phyloP scores from a whole-genome alignment of 1,140 invertebrate genomes.

The Cherax destructor region DNA sequence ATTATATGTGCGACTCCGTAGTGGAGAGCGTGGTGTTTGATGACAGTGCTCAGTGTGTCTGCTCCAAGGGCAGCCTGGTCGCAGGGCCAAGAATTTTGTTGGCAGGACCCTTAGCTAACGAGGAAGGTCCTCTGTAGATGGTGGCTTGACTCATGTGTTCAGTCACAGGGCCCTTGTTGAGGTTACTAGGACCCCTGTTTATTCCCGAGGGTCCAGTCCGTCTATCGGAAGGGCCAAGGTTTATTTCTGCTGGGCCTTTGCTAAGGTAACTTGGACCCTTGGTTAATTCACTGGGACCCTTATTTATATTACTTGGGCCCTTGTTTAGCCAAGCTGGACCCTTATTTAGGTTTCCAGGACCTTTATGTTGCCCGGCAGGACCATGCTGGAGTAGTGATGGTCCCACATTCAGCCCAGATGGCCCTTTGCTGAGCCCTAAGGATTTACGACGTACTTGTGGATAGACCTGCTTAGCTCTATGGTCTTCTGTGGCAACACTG shows the following conservation, averaged over 20 bases:
- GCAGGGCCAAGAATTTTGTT: constrained; percentile 53
- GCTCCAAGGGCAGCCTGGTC: constrained; percentile 31
- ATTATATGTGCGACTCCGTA: background rate
- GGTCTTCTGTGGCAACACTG: constrained; percentile 19
- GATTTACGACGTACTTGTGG: constrained; percentile 25
- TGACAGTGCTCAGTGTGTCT: constrained; percentile 18
- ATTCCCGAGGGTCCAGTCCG: constrained; percentile 40
- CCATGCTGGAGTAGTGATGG: constrained; percentile 48
- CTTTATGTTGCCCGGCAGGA: constrained; percentile 45
- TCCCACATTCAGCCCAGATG: constrained; percentile 48
- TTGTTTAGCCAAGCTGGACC: constrained; percentile 52
- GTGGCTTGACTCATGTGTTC: background rate
- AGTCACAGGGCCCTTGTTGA: constrained; percentile 43
- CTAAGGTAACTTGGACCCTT: constrained; percentile 40
- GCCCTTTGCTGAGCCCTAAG: constrained; percentile 50
- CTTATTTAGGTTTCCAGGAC: constrained; percentile 56
- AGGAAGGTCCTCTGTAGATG: constrained; percentile 42
- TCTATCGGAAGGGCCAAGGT: constrained; percentile 48
- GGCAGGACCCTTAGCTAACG: constrained; percentile 52
- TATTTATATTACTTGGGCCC: constrained; percentile 40
- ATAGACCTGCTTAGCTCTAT: background rate
- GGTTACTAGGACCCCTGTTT: constrained; percentile 27
- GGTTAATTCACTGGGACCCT: constrained; percentile 22
- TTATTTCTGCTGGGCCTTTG: constrained; percentile 51
- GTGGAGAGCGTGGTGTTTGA: background rate